phyloP scores from a whole-genome alignment of 1,140 invertebrate species.

The Cherax quadricarinatus region DNA sequence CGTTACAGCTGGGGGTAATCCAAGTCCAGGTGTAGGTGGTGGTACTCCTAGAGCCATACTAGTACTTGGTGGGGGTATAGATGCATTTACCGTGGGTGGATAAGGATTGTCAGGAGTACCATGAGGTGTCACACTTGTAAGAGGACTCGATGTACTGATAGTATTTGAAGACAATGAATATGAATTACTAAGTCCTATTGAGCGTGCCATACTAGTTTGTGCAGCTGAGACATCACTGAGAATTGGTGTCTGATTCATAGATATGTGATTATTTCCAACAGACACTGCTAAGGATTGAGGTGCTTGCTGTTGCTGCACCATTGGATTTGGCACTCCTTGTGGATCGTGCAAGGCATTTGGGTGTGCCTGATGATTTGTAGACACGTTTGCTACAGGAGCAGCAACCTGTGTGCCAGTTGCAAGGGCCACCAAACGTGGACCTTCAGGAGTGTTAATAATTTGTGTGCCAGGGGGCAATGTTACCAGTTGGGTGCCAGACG shows the following conservation, averaged over 20 bases:
- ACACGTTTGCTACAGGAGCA: conserved; percentile 40
- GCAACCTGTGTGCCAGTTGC: conserved; percentile 48
- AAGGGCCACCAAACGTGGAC: conserved; percentile 59
- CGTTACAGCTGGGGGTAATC: conserved; percentile 39
- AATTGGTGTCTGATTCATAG: conserved; percentile 48
- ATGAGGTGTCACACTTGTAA: conserved; percentile 42
- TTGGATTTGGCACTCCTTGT: conserved; percentile 26
- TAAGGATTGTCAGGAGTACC: conserved; percentile 35
- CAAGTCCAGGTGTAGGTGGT: conserved; percentile 45
- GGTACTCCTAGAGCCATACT: conserved; percentile 51
- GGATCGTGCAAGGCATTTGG: conserved; percentile 50
- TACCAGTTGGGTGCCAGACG: conserved; percentile 63
- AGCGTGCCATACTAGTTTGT: conserved; percentile 32
- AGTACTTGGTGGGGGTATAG: conserved; percentile 46
- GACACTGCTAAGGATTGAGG: conserved; percentile 49
- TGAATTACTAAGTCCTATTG: conserved; percentile 33
- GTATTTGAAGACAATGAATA: conserved; percentile 50
- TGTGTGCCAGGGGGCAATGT: conserved; percentile 65
- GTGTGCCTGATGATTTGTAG: conserved; percentile 49
- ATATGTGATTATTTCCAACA: conserved; percentile 34
- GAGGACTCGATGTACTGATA: conserved; percentile 49
- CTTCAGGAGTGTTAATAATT: conserved; percentile 63
- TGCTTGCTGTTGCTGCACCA: conserved; percentile 43
- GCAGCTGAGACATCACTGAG: conserved; percentile 34
- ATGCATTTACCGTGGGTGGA: conserved; percentile 41